Conservation (phyloP, 1,140 invertebrate species). For the Drosophila orosa region DNA sequence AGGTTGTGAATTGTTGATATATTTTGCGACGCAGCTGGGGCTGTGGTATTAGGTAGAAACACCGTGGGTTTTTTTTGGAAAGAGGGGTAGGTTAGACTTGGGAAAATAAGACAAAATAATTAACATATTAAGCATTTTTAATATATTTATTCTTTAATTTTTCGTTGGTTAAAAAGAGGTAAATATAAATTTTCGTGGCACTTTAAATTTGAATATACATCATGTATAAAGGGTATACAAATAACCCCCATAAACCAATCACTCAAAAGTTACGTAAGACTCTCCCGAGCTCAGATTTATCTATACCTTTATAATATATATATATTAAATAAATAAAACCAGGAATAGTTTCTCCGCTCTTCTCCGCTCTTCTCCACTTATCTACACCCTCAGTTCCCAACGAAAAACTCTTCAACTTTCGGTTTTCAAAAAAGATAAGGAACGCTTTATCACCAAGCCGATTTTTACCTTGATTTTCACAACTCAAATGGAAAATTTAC, state of each 20-base stretch:
- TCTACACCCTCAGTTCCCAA: not conserved
- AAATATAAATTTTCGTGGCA: not conserved
- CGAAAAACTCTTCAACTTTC: slow-evolving; percentile 31
- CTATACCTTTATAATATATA: not conserved
- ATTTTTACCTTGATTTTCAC: slow-evolving; percentile 18
- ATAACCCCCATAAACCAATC: not conserved
- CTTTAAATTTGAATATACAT: too few relatives aligned
- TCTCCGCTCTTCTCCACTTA: not conserved
- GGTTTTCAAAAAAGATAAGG: slow-evolving; percentile 34
- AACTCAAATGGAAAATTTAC: slow-evolving; percentile 13
- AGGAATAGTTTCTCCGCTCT: not conserved
- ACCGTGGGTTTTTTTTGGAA: not conserved
- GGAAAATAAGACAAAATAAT: too few relatives aligned
- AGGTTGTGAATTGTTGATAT: not conserved
- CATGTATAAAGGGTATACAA: not conserved
- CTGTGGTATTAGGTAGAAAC: slow-evolving; percentile 14
- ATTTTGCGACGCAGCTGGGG: slow-evolving; percentile 38
- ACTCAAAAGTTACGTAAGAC: slow-evolving; percentile 1
- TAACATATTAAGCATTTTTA: not conserved
- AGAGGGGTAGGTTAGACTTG: not conserved
- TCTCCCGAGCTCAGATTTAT: slow-evolving; percentile 24
- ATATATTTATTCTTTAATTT: not conserved
- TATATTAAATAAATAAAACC: slow-evolving; percentile 13
- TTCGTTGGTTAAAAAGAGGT: not conserved
- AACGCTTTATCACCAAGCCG: slow-evolving; percentile 18